A percentile compares a stretch with the other conserved stretches of the same genome.
Evolutionary conservation across 2,888 invertebrate species (phyloP).

Genomic region (Aporophyla lueneburgensis): DNA sequence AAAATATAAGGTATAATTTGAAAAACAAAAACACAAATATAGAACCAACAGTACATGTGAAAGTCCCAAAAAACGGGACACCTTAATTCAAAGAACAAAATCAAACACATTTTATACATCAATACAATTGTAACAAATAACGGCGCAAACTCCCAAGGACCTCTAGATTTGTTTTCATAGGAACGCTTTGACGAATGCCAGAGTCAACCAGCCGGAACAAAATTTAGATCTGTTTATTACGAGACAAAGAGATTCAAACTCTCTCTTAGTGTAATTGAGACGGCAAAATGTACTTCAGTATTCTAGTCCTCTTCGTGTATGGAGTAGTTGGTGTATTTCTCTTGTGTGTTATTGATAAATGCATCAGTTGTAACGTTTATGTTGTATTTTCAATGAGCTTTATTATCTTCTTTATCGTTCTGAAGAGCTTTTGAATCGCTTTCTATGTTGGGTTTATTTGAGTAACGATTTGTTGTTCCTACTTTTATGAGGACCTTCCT

Average conservation of each 20-base stretch:
- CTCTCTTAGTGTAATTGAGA: conserved; percentile 69
- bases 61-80: conserved; percentile 16
- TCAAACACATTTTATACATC: conserved; percentile 67
- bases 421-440: conserved; percentile 19
- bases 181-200: conserved; percentile 78
- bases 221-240: conserved; percentile 74
- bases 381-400: conserved; percentile 46
- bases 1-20: too few relatives aligned
- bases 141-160: conserved; percentile 68
- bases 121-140: conserved; percentile 59
- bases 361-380: conserved; percentile 50
- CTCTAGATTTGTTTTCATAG: conserved; percentile 72
- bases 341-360: conserved; percentile 47
- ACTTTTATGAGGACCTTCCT: not conserved
- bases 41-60: not conserved
- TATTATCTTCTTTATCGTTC: conserved; percentile 24
- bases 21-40: not conserved
- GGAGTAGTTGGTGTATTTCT: conserved; percentile 43
- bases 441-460: conserved; percentile 17
- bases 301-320: conserved; percentile 44
- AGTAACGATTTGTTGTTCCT: not conserved
- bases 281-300: conserved; percentile 57
- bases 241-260: conserved; percentile 68
- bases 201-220: conserved; percentile 71
- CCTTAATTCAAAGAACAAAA: conserved; percentile 57